Evolutionary conservation across 2,888 invertebrate genomes (phyloP), one percentile per base, ranked within the genome.

Genomic region (Coelogynopora nodosa): DNA sequence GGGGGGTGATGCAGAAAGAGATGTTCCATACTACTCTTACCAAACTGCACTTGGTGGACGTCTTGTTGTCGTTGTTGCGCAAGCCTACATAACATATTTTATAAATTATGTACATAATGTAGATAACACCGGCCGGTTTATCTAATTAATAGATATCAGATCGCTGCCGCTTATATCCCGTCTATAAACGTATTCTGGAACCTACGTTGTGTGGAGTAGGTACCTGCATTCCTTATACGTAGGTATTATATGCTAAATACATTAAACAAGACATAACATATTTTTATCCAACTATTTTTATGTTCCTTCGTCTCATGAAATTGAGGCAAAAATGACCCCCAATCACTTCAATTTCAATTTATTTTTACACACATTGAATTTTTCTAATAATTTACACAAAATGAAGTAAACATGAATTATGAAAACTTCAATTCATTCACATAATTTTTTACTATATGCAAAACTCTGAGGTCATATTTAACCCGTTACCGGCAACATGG

Each of bases 341-440:
- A 49, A 23, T 5, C 27, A 5, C 27, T 13, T 13, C 74, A 74
- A 74, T 74, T 74, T 74, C 27, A 74, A 23, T 74, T 74, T 74
- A 74, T 23, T 74, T 2, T 74, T 23, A 13, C 27, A 74, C 23
- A 74, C 27, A 74, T 74, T 74, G 74, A 74, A 23, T 74, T 74
- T 74, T 74, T 74, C 23, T 23, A 74, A 74, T 74, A 74, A 74
- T 74, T 74, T 74, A 74, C 27, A 26, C 74, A 74, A 74, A 74
- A 74, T 74, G 23, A n/a, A 74, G 74, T 74, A 74, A 74, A 74
- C 74, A 74, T 74, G 26, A 74, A 74, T 74, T 74, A 74, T 74
- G 74, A 74, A 74, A 74, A 74, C 74, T 74, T 23, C 26, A 74
- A 74, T 74, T 74, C 26, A 74, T 74, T 74, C 74, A 74, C 2